These are phyloP conservation scores for Caenorhabditis remanei DNA, from an alignment of 1,140 invertebrate genomes.

Conservation along the genomic window DNA sequence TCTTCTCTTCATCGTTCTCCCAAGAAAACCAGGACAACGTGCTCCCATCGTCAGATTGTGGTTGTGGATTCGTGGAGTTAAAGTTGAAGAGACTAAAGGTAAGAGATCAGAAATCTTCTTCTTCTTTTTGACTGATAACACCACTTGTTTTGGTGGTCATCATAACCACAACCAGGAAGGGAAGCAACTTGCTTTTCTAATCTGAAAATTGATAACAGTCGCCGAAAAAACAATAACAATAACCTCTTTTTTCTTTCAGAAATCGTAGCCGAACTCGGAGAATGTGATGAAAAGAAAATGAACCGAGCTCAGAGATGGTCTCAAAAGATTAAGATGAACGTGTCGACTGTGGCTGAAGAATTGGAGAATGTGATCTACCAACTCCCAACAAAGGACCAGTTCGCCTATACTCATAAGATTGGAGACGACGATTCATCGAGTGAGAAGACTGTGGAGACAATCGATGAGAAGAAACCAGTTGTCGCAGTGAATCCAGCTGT, in stretches of 20 bases:
- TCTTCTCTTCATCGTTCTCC: constrained; percentile 74
- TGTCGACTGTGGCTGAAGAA: constrained; percentile 63
- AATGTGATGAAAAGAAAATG: constrained; percentile 58
- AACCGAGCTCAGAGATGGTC: constrained; percentile 61
- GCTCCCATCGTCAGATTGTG: constrained; percentile 71
- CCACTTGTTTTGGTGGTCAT: not conserved
- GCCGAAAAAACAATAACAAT: not conserved
- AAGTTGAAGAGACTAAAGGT: constrained; percentile 50
- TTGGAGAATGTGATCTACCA: constrained; percentile 66
- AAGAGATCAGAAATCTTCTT: constrained; percentile 1
- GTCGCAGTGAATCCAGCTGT: not conserved
- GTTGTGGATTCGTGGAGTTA: constrained; percentile 64
- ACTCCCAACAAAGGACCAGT: constrained; percentile 60
- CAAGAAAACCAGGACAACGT: constrained; percentile 74
- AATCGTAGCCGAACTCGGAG: constrained; percentile 51
- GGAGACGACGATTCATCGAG: constrained; percentile 59
- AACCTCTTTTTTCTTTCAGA: constrained; percentile 33
- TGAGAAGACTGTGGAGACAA: constrained; percentile 56
- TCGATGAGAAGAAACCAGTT: not conserved
- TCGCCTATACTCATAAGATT: constrained; percentile 64
- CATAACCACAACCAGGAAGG: not conserved
- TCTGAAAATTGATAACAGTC: not conserved
- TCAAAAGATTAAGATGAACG: constrained; percentile 58
- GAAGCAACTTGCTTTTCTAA: not conserved
- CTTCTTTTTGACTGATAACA: not conserved